Evolutionary conservation across 2,113 vertebrate genomes (phyloP).

Genomic region (Cyanoramphus novaezelandiae): DNA sequence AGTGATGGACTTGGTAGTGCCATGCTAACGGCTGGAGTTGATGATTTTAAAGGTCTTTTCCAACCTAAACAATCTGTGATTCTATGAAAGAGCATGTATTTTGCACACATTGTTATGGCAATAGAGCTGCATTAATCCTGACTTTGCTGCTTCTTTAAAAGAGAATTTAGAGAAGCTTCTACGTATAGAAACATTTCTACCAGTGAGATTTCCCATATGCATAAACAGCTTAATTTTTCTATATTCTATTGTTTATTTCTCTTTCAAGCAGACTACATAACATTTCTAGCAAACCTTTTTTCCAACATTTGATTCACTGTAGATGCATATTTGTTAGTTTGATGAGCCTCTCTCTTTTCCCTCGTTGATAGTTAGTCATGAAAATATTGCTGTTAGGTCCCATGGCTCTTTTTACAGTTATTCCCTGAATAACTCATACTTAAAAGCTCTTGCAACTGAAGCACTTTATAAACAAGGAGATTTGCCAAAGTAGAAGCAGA

Average conservation of each 20-base stretch:
- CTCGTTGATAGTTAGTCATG: background rate
- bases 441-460: background rate
- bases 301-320: background rate
- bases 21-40: accelerated
- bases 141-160: background rate
- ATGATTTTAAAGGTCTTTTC: background rate
- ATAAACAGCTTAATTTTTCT: background rate
- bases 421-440: background rate
- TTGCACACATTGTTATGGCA: background rate
- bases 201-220: background rate
- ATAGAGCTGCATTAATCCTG: background rate
- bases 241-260: background rate
- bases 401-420: background rate
- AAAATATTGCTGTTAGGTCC: conserved; percentile 15
- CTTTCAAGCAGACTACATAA: background rate
- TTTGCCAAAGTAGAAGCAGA: background rate
- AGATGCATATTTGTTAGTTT: conserved; percentile 12
- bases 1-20: background rate
- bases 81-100: background rate
- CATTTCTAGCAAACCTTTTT: background rate
- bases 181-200: background rate
- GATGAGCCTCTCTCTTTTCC: conserved; percentile 20
- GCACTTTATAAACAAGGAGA: background rate
- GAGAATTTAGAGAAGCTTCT: background rate
- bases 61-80: background rate